phyloP scores from a whole-genome alignment of 2,797 vertebrate species.

The Premnoplex brunnescens region DNA sequence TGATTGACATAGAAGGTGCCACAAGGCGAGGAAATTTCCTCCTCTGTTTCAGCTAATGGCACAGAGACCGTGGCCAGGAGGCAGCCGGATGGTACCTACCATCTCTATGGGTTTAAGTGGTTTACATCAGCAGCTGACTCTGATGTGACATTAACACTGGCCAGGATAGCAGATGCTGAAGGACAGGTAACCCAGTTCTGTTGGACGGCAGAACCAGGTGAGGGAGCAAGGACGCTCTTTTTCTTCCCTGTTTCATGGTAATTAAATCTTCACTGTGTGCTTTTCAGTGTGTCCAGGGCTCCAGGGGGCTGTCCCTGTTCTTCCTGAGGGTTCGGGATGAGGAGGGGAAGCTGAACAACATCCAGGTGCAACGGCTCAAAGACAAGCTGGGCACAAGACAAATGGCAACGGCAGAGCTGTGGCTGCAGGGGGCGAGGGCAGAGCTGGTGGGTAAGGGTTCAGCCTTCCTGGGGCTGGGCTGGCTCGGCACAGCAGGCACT shows the following conservation, averaged over 20 bases:
- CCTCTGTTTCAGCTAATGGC: slow-evolving; percentile 71
- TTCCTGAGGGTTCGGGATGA: slow-evolving; percentile 79
- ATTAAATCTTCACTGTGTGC: neutral
- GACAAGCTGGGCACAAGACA: slow-evolving; percentile 88
- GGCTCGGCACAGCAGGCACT: neutral
- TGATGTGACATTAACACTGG: slow-evolving; percentile 85
- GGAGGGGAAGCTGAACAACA: slow-evolving; percentile 78
- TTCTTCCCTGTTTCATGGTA: neutral
- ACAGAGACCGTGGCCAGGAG: slow-evolving; percentile 85
- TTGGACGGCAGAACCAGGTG: neutral
- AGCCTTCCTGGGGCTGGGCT: neutral
- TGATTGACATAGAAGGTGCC: neutral
- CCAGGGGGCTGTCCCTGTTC: slow-evolving; percentile 85
- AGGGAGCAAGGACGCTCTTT: neutral
- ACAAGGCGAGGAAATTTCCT: neutral
- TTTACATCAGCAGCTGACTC: slow-evolving; percentile 89
- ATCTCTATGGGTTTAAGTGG: slow-evolving; percentile 88
- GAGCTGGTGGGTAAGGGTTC: slow-evolving; percentile 71
- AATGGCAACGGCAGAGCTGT: slow-evolving; percentile 88
- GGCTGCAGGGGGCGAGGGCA: slow-evolving; percentile 82
- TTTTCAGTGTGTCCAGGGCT: neutral
- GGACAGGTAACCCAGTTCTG: slow-evolving; percentile 75
- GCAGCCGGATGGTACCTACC: slow-evolving; percentile 80
- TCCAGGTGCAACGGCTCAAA: slow-evolving; percentile 87
- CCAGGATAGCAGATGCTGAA: slow-evolving; percentile 74